Evolutionary conservation across 1,140 invertebrate genomes (phyloP), one percentile per base, ranked within the genome.

Genomic region (Phenacoccus solenopsis): DNA sequence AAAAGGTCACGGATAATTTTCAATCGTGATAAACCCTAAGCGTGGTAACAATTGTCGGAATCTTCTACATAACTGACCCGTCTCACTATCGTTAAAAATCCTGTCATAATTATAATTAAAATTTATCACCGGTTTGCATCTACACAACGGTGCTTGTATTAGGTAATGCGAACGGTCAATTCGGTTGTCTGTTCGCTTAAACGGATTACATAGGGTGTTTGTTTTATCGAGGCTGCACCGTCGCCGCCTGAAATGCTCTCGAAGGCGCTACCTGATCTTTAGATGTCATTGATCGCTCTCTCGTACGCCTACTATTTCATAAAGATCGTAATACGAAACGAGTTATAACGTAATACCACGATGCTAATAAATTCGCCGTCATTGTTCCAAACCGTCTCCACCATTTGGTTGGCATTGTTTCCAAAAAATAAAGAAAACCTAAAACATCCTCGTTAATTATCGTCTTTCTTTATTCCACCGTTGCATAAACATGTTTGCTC

Each of bases 21-120:
- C 38, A 49, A 49, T 49, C 38, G 4, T n/a, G 38, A 49, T 49
- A 49, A 49, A 49, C 5, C 16, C 38, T 49, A 3, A n/a, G n/a
- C n/a, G n/a, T 49, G 3, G 20, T 49, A 49, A 49, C 38, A 49
- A 49, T 49, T 13, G 13, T 13, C 13, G 5, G 30, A 32, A 32
- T 32, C 30, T 32, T 32, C 30, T n/a, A 13, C 30, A 13, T 32
- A 32, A 5, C 30, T 32, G 13, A 32, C n/a, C n/a, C n/a, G n/a
- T n/a, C n/a, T n/a, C n/a, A n/a, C n/a, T n/a, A n/a, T n/a, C n/a
- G 38, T 3, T 9, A n/a, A 49, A 49, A 10, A 49, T 2, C 20
- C 38, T 49, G 38, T 49, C 38, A 49, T 49, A 49, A 49, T n/a
- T 49, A n/a, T 49, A 49, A 49, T 49, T 49, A 49, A 49, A 49